These are phyloP conservation scores for Drosophila antonietae DNA, from an alignment of 2,888 invertebrate species.

Conservation along the genomic window DNA sequence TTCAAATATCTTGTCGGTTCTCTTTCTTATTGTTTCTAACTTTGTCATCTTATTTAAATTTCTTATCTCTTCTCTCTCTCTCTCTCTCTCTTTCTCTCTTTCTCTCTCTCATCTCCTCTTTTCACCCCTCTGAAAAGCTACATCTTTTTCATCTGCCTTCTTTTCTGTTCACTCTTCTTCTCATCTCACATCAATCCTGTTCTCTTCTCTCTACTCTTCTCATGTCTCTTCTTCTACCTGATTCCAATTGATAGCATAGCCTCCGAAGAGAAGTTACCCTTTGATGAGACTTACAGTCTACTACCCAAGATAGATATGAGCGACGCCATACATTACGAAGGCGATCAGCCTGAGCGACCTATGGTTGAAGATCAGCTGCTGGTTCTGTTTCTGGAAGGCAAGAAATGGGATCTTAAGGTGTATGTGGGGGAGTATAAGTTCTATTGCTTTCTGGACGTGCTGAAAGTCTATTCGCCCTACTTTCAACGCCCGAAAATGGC, in stretches of 20 bases:
- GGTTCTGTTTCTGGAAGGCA: conserved; percentile 1
- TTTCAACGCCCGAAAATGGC: conserved; percentile 3
- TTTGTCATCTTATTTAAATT: background rate
- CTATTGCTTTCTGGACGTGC: conserved; percentile 29
- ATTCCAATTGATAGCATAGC: background rate
- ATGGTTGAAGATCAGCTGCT: background rate
- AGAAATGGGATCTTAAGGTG: conserved; percentile 21
- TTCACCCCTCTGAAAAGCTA: background rate
- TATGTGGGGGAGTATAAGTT: conserved; percentile 39
- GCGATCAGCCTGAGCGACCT: background rate
- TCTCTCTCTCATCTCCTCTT: background rate
- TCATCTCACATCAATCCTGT: background rate
- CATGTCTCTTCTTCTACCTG: conserved; percentile 1
- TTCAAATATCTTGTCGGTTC: background rate
- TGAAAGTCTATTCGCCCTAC: conserved; percentile 30
- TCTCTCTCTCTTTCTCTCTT: background rate
- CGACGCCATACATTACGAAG: background rate
- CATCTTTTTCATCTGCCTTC: background rate
- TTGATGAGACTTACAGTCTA: background rate
- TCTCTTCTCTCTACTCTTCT: background rate
- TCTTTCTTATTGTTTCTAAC: background rate
- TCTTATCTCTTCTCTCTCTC: background rate
- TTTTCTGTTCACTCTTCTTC: background rate
- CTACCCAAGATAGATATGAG: background rate
- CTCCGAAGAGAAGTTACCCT: background rate